Conservation (phyloP, 2,113 vertebrate species). For the Lepus europaeus region DNA sequence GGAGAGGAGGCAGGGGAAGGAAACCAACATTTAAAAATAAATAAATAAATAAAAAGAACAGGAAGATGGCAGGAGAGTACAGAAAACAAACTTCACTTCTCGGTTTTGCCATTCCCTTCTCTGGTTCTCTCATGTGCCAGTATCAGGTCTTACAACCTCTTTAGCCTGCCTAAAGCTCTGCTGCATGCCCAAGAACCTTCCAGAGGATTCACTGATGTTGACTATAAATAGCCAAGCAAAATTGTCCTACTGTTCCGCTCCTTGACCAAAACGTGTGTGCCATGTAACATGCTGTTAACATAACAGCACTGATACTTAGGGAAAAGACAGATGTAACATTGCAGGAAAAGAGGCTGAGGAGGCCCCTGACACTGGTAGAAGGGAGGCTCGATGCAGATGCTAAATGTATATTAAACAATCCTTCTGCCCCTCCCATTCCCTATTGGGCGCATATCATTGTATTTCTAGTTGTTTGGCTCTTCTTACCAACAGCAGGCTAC, state of each 20-base stretch:
- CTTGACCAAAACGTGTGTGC: background rate
- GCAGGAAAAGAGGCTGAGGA: background rate
- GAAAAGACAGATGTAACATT: background rate
- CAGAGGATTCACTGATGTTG: background rate
- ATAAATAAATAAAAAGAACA: no score
- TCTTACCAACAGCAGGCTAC: background rate
- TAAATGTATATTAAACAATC: no score
- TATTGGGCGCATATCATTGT: background rate
- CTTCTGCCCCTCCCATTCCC: background rate
- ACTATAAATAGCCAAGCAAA: background rate
- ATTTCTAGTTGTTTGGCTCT: background rate
- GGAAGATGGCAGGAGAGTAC: background rate
- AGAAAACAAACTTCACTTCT: background rate
- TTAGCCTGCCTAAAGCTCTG: background rate
- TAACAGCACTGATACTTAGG: background rate
- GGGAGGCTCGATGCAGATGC: background rate
- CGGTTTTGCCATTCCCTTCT: background rate
- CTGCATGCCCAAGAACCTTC: background rate
- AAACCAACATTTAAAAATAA: background rate
- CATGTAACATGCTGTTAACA: background rate
- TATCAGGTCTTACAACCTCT: background rate
- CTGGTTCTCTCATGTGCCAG: background rate
- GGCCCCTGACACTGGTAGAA: accelerated
- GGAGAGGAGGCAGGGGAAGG: accelerated
- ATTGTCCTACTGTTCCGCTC: background rate